Percentiles rank a stretch among this genome's conserved stretches.
Conservation (phyloP, 2,888 invertebrate genomes). For the Ptilodon capucinus region DNA sequence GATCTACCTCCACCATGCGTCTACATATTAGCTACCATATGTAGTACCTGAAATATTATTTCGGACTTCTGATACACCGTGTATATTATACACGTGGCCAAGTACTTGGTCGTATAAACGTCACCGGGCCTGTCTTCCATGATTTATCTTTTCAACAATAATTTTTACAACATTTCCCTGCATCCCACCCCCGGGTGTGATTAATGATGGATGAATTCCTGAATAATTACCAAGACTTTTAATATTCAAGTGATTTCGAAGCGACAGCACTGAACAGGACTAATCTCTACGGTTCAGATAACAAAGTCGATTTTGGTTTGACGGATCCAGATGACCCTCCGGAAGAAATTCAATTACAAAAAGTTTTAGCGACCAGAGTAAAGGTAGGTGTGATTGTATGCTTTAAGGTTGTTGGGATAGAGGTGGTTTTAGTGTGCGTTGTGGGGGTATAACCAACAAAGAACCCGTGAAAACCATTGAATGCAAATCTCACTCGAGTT, state of each 20-base stretch:
- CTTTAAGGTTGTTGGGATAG: slow-evolving; percentile 7
- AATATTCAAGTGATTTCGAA: slow-evolving; percentile 80
- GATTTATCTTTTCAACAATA: slow-evolving; percentile 81
- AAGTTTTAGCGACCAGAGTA: slow-evolving; percentile 33
- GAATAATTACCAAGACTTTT: slow-evolving; percentile 83
- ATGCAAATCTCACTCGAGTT: slow-evolving; percentile 82
- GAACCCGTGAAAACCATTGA: slow-evolving; percentile 69
- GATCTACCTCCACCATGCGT: too few relatives aligned
- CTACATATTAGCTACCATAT: too few relatives aligned
- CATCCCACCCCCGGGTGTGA: slow-evolving; percentile 72
- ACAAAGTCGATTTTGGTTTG: slow-evolving; percentile 51
- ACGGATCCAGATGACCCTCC: slow-evolving; percentile 68
- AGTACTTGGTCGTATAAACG: slow-evolving; percentile 61
- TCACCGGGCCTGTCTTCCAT: slow-evolving; percentile 70
- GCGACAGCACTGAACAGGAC: slow-evolving; percentile 26
- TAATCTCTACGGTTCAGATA: slow-evolving; percentile 31
- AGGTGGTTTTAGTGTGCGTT: slow-evolving; percentile 32
- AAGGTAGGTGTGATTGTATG: slow-evolving; percentile 17
- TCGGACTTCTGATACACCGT: too few relatives aligned
- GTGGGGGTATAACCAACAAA: slow-evolving; percentile 55
- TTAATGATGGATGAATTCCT: slow-evolving; percentile 83
- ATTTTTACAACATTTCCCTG: slow-evolving; percentile 78
- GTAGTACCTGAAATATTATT: too few relatives aligned
- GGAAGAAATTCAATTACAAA: slow-evolving; percentile 37
- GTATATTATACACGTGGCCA: slow-evolving; percentile 40